A percentile compares a stretch with the other conserved stretches of the same genome.
phyloP scores from a whole-genome alignment of 2,113 vertebrate genomes.

The Syngnathus floridae region DNA sequence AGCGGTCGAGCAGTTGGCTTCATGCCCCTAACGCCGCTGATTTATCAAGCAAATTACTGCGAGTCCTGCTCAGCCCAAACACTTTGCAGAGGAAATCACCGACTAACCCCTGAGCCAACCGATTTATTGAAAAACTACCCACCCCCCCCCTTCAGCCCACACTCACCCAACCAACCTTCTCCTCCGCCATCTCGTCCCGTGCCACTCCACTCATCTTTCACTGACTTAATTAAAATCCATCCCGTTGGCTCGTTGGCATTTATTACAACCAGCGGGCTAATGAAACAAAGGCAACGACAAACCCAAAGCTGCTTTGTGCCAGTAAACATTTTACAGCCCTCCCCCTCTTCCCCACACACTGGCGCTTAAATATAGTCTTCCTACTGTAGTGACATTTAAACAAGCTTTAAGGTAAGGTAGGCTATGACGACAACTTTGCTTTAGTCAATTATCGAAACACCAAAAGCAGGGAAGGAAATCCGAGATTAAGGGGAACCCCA shows the following conservation, averaged over 20 bases:
- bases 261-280: slow-evolving; percentile 66
- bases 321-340: slow-evolving; percentile 50
- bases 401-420: slow-evolving; percentile 21
- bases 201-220: slow-evolving; percentile 69
- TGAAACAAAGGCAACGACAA: slow-evolving; percentile 64
- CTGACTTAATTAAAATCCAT: slow-evolving; percentile 73
- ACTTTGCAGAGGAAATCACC: slow-evolving; percentile 72
- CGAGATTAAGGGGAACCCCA: not conserved
- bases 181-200: slow-evolving; percentile 39
- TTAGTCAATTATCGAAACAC: not conserved
- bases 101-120: slow-evolving; percentile 75
- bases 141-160: slow-evolving; percentile 36
- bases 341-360: not conserved
- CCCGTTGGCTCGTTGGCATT: slow-evolving; percentile 66
- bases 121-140: slow-evolving; percentile 73
- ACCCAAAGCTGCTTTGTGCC: slow-evolving; percentile 56
- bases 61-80: slow-evolving; percentile 69
- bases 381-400: slow-evolving; percentile 39
- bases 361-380: slow-evolving; percentile 19
- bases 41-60: slow-evolving; percentile 94
- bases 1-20: slow-evolving; percentile 51
- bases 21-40: slow-evolving; percentile 76
- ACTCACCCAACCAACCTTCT: slow-evolving; percentile 29
- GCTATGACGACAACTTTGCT: not conserved
- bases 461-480: not conserved